A percentile compares a stretch with the other conserved stretches of the same genome.
Conservation (phyloP, 2,113 vertebrate species). For the Sigmodon hispidus region DNA sequence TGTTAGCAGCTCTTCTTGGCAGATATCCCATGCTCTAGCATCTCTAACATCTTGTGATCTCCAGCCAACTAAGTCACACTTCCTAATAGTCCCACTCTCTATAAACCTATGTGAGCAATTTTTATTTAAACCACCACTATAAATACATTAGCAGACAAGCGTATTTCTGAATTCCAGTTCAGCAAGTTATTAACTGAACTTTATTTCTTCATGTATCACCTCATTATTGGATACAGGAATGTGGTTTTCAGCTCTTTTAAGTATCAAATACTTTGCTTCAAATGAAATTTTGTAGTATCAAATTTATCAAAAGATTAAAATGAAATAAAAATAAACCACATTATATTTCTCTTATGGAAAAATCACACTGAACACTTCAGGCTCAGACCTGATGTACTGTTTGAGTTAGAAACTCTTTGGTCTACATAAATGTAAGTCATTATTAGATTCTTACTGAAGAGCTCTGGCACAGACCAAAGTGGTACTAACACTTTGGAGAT, state of each 20-base stretch:
- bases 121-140: neutral
- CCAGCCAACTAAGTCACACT: neutral
- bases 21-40: too few species aligned
- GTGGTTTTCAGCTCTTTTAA: constrained; percentile 4
- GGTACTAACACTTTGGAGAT: neutral
- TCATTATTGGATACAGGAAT: neutral
- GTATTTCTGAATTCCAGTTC: neutral
- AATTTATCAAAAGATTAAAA: constrained; percentile 7
- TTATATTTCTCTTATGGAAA: neutral
- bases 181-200: neutral
- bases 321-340: neutral
- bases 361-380: neutral
- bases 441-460: neutral
- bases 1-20: too few species aligned
- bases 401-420: neutral
- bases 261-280: neutral
- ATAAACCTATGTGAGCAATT: neutral
- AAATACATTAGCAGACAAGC: neutral
- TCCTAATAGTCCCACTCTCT: neutral
- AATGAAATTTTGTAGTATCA: constrained; percentile 10
- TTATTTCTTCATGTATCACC: neutral
- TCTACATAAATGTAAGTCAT: neutral
- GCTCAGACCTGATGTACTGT: neutral
- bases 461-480: neutral
- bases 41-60: too few species aligned